Base-by-base conservation (phyloP, 1,140 invertebrate genomes). In the Theocolax elegans region DNA sequence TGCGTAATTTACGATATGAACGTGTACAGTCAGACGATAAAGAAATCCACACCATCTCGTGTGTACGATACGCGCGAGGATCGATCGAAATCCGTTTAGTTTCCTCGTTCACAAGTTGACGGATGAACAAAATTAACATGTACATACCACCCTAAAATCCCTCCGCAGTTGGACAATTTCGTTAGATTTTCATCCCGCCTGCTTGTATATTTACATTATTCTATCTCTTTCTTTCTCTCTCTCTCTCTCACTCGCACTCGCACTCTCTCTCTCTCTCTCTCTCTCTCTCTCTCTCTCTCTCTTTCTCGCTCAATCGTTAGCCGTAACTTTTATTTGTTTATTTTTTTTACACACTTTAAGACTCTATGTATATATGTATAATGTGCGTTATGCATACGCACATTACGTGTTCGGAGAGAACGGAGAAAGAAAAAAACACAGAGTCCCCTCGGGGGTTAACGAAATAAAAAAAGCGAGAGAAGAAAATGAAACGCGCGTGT, bases 311-410 rank as follows among this genome's bases (percentile, higher is more conserved):
- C n/a, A n/a, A 13, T 53, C 15, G 17, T 51, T 64, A 25, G 12
- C n/a, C n/a, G 31, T 15, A 40, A 40, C 13, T 49, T n/a, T n/a
- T n/a, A n/a, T n/a, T n/a, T n/a, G n/a, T n/a, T n/a, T n/a, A 23
- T 51, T 64, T 31, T 53, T 51, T 64, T 31, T 53, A 35, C 58
- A 58, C 58, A 44, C n/a, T 53, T 60, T 60, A 53, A n/a, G 3
- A 40, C 13, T 51, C 31, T 68, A 68, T 21, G 8, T 68, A 49
- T 68, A 48, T 35, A 67, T 35, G n/a, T 59, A 59, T 40, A 49
- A n/a, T 15, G n/a, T n/a, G 25, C 46, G 19, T 27, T 10, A 40
- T 27, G 19, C 46, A 13, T 60, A 31, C 59, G 56, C 54, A 48
- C 54, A 59, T 59, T 51, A 51, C 46, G 19, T 3, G 19, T 12